Evolutionary conservation across 2,797 vertebrate genomes (phyloP), one percentile per base, ranked within the genome.

Genomic region (Anas acuta): DNA sequence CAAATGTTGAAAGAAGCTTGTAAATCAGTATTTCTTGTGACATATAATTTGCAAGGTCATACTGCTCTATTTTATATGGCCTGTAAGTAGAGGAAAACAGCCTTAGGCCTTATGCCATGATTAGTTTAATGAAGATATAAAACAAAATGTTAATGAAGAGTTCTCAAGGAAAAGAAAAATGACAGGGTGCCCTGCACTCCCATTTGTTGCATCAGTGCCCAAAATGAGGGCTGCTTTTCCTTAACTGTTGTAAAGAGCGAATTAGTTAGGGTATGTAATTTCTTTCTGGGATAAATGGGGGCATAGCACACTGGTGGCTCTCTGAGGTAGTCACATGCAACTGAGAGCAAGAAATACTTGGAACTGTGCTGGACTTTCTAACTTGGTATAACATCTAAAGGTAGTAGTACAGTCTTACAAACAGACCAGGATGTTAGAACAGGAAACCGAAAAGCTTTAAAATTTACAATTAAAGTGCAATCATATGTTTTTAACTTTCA

Each of bases 291-390:
- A 47, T 19, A 23, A 71, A 30, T 18, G 47, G 12, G 9, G 12
- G 0, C 12, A 35, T 74, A 19, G 77, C 57, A 81, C 23, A 37
- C 9, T 16, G 0, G 1, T 81, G 15, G 11, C 2, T 61, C 19
- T 60, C 2, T 25, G 30, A 69, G 32, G 8, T 30, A 49, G 12
- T 65, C 13, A 25, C 37, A 15, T 77, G 30, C 69, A 11, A 26
- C 28, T 26, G 19, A 87, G 5, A 72, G 22, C 6, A 69, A 13
- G 26, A 84, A 82, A 77, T 75, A 65, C 22, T 78, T 64, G 43
- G 37, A 78, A 51, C 28, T 79, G 7, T 51, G 79, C 32, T 54
- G 18, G 10, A 26, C 10, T 8, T 71, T 73, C 15, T 3, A 79
- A 9, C 6, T 87, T 61, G 0, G 0, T 81, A 81, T 35, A 28